phyloP scores from a whole-genome alignment of 1,140 invertebrate species.

The Contarinia nasturtii region DNA sequence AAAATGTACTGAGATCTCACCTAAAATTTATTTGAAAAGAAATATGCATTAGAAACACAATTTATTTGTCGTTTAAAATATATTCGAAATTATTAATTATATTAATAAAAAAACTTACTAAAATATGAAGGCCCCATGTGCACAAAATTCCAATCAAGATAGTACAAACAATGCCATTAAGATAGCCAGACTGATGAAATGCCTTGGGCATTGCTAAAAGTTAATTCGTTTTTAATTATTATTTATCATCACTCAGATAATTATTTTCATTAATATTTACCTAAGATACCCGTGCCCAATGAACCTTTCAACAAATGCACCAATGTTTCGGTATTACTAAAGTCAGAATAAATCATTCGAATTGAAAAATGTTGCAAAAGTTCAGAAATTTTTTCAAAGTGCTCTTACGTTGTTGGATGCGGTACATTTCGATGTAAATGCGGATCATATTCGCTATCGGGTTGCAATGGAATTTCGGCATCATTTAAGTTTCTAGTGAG shows the following conservation, averaged over 20 bases:
- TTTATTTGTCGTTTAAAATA: background rate
- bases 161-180: constrained; percentile 36
- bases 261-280: no score
- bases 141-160: constrained; percentile 36
- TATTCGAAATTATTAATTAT: background rate
- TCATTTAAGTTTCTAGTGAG: no score
- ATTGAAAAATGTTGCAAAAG: background rate
- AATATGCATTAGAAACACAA: constrained; percentile 1
- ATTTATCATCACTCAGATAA: no score
- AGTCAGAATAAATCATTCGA: constrained; percentile 6
- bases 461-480: no score
- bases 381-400: background rate
- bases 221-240: no score
- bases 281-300: constrained; percentile 52
- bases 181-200: constrained; percentile 46
- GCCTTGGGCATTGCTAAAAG: constrained; percentile 63
- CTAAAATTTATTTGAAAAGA: constrained; percentile 13
- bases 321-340: constrained; percentile 41
- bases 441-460: constrained; percentile 20
- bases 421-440: constrained; percentile 20
- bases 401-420: constrained; percentile 24
- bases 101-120: constrained; percentile 27
- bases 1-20: constrained; percentile 31
- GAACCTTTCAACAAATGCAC: constrained; percentile 52
- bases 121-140: constrained; percentile 44